phyloP scores from a whole-genome alignment of 1,140 invertebrate species.

The Lucilia cuprina region DNA sequence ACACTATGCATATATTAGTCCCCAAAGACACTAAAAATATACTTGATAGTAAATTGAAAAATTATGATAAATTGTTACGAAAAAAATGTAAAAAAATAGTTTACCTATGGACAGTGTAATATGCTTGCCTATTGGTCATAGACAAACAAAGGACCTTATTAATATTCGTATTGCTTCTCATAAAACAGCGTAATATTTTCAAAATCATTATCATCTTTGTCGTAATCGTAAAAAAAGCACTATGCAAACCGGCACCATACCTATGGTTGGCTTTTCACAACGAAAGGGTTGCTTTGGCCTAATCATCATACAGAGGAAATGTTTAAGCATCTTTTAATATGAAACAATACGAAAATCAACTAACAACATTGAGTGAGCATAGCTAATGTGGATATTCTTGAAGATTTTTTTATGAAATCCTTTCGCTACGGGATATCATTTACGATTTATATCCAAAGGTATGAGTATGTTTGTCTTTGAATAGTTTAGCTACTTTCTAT shows the following conservation, averaged over 20 bases:
- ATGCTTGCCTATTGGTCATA: slow-evolving; percentile 1
- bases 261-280: not conserved
- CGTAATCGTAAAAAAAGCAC: not conserved
- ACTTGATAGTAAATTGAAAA: slow-evolving; percentile 59
- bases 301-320: not conserved
- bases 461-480: not conserved
- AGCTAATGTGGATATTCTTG: slow-evolving; percentile 42
- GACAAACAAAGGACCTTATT: not conserved
- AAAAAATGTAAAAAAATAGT: not conserved
- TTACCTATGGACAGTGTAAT: slow-evolving; percentile 2
- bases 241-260: not conserved
- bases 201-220: not conserved
- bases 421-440: slow-evolving; percentile 62
- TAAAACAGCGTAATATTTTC: not conserved
- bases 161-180: too few species aligned
- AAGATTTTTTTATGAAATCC: slow-evolving; percentile 48
- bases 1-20: not conserved
- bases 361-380: slow-evolving; percentile 46
- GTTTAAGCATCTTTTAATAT: not conserved
- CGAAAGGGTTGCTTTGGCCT: slow-evolving; percentile 10
- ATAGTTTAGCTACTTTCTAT: not conserved
- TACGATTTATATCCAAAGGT: slow-evolving; percentile 45
- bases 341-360: slow-evolving; percentile 37
- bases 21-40: not conserved
- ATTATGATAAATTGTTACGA: slow-evolving; percentile 61